Evolutionary conservation across 2,797 vertebrate species (phyloP), one percentile per base, ranked within the genome.

Genomic region (Urocyon cinereoargenteus): DNA sequence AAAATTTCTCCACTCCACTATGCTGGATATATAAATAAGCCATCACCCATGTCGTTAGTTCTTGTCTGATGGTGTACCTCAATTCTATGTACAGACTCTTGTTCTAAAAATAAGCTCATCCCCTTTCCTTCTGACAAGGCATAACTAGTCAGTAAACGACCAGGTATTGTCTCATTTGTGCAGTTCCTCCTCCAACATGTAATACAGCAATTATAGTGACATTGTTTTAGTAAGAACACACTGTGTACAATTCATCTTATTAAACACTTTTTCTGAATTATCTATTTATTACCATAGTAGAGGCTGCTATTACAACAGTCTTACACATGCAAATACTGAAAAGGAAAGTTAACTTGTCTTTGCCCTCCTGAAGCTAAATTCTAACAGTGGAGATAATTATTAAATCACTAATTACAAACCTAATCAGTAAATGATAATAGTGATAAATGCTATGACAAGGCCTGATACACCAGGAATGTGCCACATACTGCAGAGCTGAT

Each of bases 61-160:
- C 1, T 31, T 72, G 61, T 53, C 64, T 92, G 45, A 15, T 53
- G 9, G 21, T 45, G 4, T 21, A 51, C 40, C 18, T 75, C 34
- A 36, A 2, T 57, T 57, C 31, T 62, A 3, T 57, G 13, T 3
- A 66, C 6, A 15, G 12, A n/a, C 18, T 36, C 36, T 21, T 68
- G 5, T 51, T 85, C 28, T 55, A 66, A 83, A 96, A 86, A 82
- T n/a, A 93, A 86, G 24, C 31, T 81, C 24, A 55, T 7, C 3
- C 2, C 3, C 53, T 78, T 34, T 26, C 16, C 18, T 18, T 79
- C 8, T 53, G 3, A 34, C 61, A 61, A 68, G 21, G 6, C 8
- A 62, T 62, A 77, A 53, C 45, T 77, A 81, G 75, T 45, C 26
- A 19, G 24, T 77, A 13, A 66, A 22, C 6, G 5, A 24, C n/a